Evolutionary conservation across 1,140 invertebrate species (phyloP), one percentile per base, ranked within the genome.

Genomic region (Camponotus pennsylvanicus): DNA sequence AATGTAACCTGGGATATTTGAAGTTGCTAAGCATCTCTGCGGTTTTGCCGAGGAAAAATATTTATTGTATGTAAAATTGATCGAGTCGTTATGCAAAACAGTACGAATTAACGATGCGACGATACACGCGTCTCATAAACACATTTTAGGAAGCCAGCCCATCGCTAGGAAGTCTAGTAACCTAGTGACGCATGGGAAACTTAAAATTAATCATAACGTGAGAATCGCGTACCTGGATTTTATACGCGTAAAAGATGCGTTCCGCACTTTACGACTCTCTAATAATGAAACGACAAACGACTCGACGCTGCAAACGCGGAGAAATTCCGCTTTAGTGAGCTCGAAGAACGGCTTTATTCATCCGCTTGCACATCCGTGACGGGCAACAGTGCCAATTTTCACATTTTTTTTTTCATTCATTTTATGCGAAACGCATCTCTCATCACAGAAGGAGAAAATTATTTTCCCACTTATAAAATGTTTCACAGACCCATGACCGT

Each of bases 101-200:
- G 11, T 40, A 34, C 34, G 34, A 21, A 64, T 18, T 45, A 40
- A 18, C 61, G 32, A 66, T 40, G 32, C 34, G 37, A 4, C 5
- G 67, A 73, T 49, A 45, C 40, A 7, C 18, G 37, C 8, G 40
- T 27, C 76, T 40, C 37, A 0, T 89, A 89, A 89, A 86, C 86
- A 86, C 59, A 63, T 70, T 11, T 77, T 57, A 83, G 15, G 77
- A 82, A 89, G 82, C 61, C 87, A 40, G 71, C 11, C 37, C 18
- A 34, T 21, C 37, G 32, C 42, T 61, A 61, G 70, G 76, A 91
- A 89, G 86, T 90, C 82, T 57, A 89, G 88, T 92, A 92, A 92
- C 88, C 90, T 82, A 90, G 89, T 92, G 91, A 90, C 91, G 80
- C 86, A 79, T 88, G 88, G 83, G 90, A 91, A 91, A 88, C 83